Conservation (phyloP, 64 coral and sea anemone genomes). For the Cladopsammia gracilis region DNA sequence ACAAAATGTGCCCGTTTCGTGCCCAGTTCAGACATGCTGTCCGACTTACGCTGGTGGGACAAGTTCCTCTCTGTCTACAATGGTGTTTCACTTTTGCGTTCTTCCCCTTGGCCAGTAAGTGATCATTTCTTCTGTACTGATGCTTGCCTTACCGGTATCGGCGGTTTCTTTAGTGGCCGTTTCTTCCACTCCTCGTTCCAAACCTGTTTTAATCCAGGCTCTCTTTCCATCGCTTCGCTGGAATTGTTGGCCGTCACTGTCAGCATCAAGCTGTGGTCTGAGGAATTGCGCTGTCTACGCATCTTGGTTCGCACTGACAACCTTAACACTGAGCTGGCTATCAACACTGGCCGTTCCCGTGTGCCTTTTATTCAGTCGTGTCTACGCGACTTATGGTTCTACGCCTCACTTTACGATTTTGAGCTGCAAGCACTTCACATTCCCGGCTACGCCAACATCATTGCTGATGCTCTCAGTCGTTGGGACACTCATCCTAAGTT, state of each 20-base stretch:
- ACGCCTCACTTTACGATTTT: background rate
- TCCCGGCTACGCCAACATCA: background rate
- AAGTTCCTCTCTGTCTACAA: background rate
- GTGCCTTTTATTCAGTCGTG: too few relatives aligned
- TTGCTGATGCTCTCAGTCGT: background rate
- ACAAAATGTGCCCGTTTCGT: background rate
- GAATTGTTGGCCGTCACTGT: conserved; percentile 20
- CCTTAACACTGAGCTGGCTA: too few relatives aligned
- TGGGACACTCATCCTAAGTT: background rate
- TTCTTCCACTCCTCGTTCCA: conserved; percentile 8
- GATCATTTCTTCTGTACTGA: background rate
- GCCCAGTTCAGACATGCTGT: too few relatives aligned
- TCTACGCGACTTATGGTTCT: too few relatives aligned
- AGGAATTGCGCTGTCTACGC: background rate
- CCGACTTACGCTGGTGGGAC: conserved; percentile 15
- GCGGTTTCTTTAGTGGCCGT: conserved; percentile 8
- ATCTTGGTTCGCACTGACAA: conserved; percentile 6
- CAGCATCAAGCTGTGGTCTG: conserved; percentile 22
- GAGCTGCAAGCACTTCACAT: background rate
- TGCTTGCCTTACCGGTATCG: background rate
- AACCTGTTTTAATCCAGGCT: background rate
- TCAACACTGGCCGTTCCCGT: too few relatives aligned
- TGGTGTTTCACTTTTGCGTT: conserved; percentile 1
- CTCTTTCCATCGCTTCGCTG: background rate
- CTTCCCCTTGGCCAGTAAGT: background rate